Evolutionary conservation across 2,797 vertebrate genomes (phyloP).

Genomic region (Vipera latastei): DNA sequence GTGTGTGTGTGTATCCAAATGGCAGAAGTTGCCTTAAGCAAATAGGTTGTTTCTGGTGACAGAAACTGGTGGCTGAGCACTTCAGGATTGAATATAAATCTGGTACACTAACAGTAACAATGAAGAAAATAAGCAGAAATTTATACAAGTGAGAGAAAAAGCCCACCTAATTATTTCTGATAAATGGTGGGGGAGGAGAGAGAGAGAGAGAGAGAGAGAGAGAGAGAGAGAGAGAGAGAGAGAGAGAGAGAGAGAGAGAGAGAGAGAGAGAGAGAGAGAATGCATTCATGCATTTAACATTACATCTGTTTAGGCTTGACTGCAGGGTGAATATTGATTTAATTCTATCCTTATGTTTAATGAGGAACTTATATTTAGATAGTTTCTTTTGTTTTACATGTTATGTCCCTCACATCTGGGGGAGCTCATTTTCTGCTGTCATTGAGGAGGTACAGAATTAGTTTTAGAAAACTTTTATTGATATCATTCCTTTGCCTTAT

Average conservation of each 20-base stretch:
- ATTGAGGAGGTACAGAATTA: not conserved
- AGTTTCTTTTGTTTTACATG: not conserved
- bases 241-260: no score
- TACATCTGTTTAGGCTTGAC: not conserved
- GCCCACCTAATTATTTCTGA: not conserved
- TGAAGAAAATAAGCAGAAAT: not conserved
- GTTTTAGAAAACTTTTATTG: not conserved
- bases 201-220: not conserved
- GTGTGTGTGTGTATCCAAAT: not conserved
- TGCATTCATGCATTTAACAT: not conserved
- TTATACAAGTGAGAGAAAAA: not conserved
- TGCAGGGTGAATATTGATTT: conserved; percentile 7
- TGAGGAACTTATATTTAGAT: not conserved
- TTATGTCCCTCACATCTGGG: not conserved
- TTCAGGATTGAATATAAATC: not conserved
- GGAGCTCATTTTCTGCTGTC: not conserved
- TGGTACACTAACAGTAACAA: not conserved
- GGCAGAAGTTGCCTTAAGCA: not conserved
- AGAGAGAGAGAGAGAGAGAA: not conserved
- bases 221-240: not conserved
- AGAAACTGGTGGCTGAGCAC: not conserved
- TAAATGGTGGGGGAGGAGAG: not conserved
- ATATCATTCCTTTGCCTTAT: not conserved
- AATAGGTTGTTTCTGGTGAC: not conserved
- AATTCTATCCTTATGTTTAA: not conserved